phyloP scores from a whole-genome alignment of 2,113 vertebrate species.

The Mesitornis unicolor region DNA sequence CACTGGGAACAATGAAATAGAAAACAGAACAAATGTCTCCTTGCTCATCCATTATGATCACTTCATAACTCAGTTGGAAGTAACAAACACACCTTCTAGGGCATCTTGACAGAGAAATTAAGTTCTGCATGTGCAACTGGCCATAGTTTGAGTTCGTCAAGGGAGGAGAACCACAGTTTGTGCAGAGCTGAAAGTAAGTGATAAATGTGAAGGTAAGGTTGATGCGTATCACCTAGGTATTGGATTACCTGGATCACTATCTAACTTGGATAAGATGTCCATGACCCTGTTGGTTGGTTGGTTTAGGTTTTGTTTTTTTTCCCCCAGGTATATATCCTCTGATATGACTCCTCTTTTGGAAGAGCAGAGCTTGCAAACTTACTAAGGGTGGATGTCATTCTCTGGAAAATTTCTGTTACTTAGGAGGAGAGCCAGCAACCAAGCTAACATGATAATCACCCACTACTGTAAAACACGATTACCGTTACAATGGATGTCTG shows the following conservation, averaged over 20 bases:
- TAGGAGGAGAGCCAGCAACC: not conserved
- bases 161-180: not conserved
- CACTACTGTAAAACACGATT: not conserved
- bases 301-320: not conserved
- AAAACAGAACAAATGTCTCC: not conserved
- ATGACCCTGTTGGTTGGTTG: not conserved
- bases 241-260: not conserved
- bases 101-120: not conserved
- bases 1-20: not conserved
- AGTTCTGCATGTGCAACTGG: not conserved
- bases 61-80: not conserved
- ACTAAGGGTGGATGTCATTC: not conserved
- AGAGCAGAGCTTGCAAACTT: not conserved
- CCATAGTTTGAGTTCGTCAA: not conserved
- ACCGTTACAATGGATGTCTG: not conserved
- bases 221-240: not conserved
- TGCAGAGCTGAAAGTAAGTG: not conserved
- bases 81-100: not conserved
- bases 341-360: not conserved
- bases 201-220: not conserved
- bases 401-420: not conserved
- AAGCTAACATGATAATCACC: not conserved
- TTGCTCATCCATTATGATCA: not conserved
- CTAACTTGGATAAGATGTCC: not conserved
- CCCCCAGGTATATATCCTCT: not conserved